Percentiles rank a stretch among this genome's conserved stretches.
phyloP scores from a whole-genome alignment of 2,888 invertebrate genomes.

The Asteroscopus sphinx region DNA sequence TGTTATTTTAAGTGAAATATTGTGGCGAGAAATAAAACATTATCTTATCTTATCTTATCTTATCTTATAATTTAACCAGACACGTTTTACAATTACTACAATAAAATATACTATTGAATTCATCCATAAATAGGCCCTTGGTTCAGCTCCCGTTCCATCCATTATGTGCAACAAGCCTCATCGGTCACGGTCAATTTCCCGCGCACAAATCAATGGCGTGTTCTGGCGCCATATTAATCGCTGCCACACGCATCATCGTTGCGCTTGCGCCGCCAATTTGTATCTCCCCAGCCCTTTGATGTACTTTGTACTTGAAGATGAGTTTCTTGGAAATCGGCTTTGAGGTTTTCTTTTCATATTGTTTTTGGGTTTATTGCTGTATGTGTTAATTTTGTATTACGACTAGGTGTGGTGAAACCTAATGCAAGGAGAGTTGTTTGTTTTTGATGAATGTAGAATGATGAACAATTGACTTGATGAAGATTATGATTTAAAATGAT shows the following conservation, averaged over 20 bases:
- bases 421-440: not conserved
- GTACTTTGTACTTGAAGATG: slow-evolving; percentile 59
- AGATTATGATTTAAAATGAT: no score
- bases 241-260: slow-evolving; percentile 68
- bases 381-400: slow-evolving; percentile 17
- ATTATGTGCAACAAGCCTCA: slow-evolving; percentile 66
- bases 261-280: slow-evolving; percentile 73
- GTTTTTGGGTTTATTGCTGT: slow-evolving; percentile 19
- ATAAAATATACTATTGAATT: slow-evolving; percentile 15
- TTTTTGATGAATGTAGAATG: no score
- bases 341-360: slow-evolving; percentile 59
- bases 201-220: slow-evolving; percentile 55
- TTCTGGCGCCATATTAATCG: slow-evolving; percentile 78
- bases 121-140: slow-evolving; percentile 29
- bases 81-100: not conserved
- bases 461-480: no score
- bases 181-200: slow-evolving; percentile 75
- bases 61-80: no score
- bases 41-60: no score
- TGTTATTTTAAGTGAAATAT: no score
- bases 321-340: slow-evolving; percentile 63
- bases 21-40: no score
- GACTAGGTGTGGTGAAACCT: not conserved
- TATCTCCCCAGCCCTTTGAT: slow-evolving; percentile 76
- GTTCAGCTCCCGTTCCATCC: slow-evolving; percentile 40